Evolutionary conservation across 2,113 vertebrate species (phyloP), one percentile per base, ranked within the genome.

Genomic region (Atlantisia rogersi): DNA sequence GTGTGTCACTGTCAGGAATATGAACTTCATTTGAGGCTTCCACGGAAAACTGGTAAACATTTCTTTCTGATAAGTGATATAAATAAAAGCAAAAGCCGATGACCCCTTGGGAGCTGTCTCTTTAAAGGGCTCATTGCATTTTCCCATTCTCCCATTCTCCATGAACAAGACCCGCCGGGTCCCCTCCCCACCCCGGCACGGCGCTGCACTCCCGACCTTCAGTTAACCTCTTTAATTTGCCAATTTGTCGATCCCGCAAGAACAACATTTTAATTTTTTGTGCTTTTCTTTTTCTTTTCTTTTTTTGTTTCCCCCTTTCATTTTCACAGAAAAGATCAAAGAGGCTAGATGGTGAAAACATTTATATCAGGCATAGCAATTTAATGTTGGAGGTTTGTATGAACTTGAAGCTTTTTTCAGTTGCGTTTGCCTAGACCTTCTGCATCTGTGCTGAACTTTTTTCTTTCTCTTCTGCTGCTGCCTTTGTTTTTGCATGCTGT

Each of bases 331-430:
- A 99, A 98, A 99, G 99, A 98, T 98, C 99, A 98, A 99, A 99
- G 98, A 99, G 99, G 98, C 98, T 99, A 98, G 99, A 99, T 99
- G 99, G 99, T 98, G 99, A 99, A 99, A 99, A 99, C 97, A 99
- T 99, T 99, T 99, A 99, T 99, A 99, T 99, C 99, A 99, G 99
- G 98, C 99, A 99, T 99, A 99, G 99, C 99, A 99, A 99, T 99
- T 99, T 99, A 99, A 99, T 99, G 99, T 98, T 99, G 99, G 99
- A 99, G 99, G 99, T 99, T 99, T 98, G 99, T 99, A 99, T 99
- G 94, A 98, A 98, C 97, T 98, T 97, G 98, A 97, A 97, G 96
- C 98, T 98, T 97, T 96, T 95, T 97, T 98, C 96, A 97, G 96
- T 97, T 98, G 96, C 93, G 9, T 97, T 97, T 95, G 97, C 97